Evolutionary conservation across 2,113 vertebrate species (phyloP), one percentile per base, ranked within the genome.

Genomic region (Salminus brasiliensis): DNA sequence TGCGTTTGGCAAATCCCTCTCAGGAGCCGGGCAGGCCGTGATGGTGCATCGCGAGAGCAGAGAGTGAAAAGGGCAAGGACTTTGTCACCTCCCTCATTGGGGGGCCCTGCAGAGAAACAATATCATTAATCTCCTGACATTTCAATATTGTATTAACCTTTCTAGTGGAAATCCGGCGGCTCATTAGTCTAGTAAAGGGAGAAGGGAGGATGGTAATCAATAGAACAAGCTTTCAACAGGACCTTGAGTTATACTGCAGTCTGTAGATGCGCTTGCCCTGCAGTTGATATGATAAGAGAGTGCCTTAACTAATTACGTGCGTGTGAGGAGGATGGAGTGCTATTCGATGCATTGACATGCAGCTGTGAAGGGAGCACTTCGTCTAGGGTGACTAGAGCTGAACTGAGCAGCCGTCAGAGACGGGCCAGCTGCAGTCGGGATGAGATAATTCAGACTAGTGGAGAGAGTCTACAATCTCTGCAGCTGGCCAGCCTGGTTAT

Each of bases 81-180:
- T 94, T 93, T 91, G 91, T 94, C 93, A 93, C 90, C 88, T 85
- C 88, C 78, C 72, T 73, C 86, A 86, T 79, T 65, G 83, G 83
- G 83, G 87, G 80, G 84, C 89, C 81, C 72, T 81, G 59, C 88
- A 86, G 84, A 89, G 90, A 88, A 91, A 91, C 90, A 89, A 85
- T 89, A 89, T 87, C 91, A 93, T 94, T 93, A 91, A 93, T 94
- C 93, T 93, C 87, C 88, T 93, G 93, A 92, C 91, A 93, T 94
- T 94, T 94, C 90, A 93, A 93, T 93, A 93, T 93, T 91, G 91
- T 92, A 93, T 94, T 94, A 94, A 93, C 93, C 92, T 94, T 94
- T 94, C 91, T 87, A 77, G 77, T 88, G 87, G 88, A 88, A 92
- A 83, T 92, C 86, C 84, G 63, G 65, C 69, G 39, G 85, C 90